Evolutionary conservation across 2,797 vertebrate genomes (phyloP), one percentile per base, ranked within the genome.

Genomic region (Cryptoprocta ferox): DNA sequence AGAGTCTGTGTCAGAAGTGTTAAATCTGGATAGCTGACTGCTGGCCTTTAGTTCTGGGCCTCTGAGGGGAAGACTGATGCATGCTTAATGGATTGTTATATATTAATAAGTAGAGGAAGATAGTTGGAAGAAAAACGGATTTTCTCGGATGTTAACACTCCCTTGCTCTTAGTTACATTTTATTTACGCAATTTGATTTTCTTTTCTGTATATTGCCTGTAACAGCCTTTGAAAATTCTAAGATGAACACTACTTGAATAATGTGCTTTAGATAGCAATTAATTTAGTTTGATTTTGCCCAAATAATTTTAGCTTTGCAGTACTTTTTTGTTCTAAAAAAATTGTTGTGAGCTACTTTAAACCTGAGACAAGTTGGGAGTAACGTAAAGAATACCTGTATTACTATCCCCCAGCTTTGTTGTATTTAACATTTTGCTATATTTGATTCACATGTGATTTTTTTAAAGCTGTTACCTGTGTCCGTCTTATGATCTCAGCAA

Each of bases 251-350:
- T 53, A 0, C 26, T 84, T 90, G 53, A 93, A 53, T 61, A 35
- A 56, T 75, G 59, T 75, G 11, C 73, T 30, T 76, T 71, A 78
- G 53, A 39, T 35, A 65, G 32, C 50, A 65, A 13, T 71, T 68
- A 61, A 32, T 91, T 78, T 79, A 78, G 61, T 82, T 93, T 71
- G 71, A 32, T 76, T 96, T 83, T 88, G 50, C 35, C 42, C 42
- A 65, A 37, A 78, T 21, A 65, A 32, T 88, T 83, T 88, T 83
- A 88, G 61, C 39, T 70, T 96, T 92, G 32, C 11, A 78, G 16
- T 88, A 35, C 53, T 50, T 86, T 87, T 50, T 45, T 28, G 21
- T 78, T 78, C 56, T 45, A 75, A 86, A 45, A 45, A 50, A 2
- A 5, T 30, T 68, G 11, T 80, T 37, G 13, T 26, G 68, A 73